phyloP scores from a whole-genome alignment of 2,113 vertebrate species.

The Panthera leo region DNA sequence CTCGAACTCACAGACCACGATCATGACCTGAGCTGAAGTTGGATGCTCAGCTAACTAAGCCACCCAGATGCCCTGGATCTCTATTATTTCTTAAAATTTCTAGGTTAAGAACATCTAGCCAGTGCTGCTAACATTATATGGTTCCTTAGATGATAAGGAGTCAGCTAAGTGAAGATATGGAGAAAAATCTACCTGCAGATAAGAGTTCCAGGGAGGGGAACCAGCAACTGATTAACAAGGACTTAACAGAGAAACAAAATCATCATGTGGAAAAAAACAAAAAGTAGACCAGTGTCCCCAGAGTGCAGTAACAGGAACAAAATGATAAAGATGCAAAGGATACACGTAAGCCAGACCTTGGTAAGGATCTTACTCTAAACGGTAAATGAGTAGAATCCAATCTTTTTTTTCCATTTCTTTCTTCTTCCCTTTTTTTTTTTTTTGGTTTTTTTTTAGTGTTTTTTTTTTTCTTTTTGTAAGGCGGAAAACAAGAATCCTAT shows the following conservation, averaged over 20 bases:
- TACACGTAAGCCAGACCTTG: accelerated
- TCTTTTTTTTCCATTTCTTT: background rate
- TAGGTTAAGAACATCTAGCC: background rate
- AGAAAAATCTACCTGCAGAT: background rate
- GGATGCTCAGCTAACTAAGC: too few relatives aligned
- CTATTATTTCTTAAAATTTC: background rate
- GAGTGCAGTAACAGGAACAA: background rate
- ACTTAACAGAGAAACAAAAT: background rate
- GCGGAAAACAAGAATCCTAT: background rate
- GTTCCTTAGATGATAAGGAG: background rate
- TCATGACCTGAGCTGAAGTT: too few relatives aligned
- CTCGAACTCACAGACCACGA: too few relatives aligned
- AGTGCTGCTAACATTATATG: background rate
- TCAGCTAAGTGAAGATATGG: background rate
- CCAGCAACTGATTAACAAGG: background rate
- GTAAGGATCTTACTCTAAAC: background rate
- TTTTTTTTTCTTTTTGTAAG: background rate
- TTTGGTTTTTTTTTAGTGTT: background rate
- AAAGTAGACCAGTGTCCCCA: background rate
- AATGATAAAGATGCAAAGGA: background rate
- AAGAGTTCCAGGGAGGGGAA: background rate
- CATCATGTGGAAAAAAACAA: background rate
- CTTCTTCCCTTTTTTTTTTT: background rate
- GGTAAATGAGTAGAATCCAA: background rate
- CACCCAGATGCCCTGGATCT: background rate